Base-by-base conservation (phyloP, 1,140 invertebrate species). In the Aphis craccivora region DNA sequence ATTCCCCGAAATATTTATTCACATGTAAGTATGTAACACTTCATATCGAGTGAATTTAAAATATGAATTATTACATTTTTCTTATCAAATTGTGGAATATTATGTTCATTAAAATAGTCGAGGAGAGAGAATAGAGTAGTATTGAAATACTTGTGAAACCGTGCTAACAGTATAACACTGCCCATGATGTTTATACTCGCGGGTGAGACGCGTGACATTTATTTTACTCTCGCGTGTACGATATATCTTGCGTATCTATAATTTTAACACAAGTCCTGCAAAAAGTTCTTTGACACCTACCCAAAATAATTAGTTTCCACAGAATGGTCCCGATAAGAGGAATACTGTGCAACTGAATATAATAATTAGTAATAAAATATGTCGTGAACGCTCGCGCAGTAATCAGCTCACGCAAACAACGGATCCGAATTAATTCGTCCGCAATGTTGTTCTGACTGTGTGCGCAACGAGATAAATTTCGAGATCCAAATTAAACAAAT, bases 301-400 rank as follows among this genome's bases (percentile, higher is more conserved):
- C n/a, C 48, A 89, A 89, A 89, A 89, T 89, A 89, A 89, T 89
- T 89, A 89, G 87, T 89, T 53, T 53, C 87, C 87, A 35, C 18
- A 37, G n/a, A 51, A 37, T n/a, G 48, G 20, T 53, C n/a, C 45
- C 22, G n/a, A 89, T 89, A 11, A 53, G 87, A 37, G 23, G n/a
- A 40, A 40, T 1, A 14, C 87, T 88, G 30, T 37, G 25, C 84
- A 30, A 18, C 22, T 22, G 7, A 23, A 18, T n/a, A 48, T 22
- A 53, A 51, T 89, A 89, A 89, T 53, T 89, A 89, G 9, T n/a
- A 53, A 89, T 40, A 40, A 40, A 40, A 40, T 40, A 89, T 23
- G 18, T 88, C 86, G n/a, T 22, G 43, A 45, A 45, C 14, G 11
- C 43, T 45, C 45, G 18, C 40, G 30, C 43, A 11, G 43, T n/a